Conservation (phyloP, 1,140 invertebrate genomes). For the Lepidurus packardi region DNA sequence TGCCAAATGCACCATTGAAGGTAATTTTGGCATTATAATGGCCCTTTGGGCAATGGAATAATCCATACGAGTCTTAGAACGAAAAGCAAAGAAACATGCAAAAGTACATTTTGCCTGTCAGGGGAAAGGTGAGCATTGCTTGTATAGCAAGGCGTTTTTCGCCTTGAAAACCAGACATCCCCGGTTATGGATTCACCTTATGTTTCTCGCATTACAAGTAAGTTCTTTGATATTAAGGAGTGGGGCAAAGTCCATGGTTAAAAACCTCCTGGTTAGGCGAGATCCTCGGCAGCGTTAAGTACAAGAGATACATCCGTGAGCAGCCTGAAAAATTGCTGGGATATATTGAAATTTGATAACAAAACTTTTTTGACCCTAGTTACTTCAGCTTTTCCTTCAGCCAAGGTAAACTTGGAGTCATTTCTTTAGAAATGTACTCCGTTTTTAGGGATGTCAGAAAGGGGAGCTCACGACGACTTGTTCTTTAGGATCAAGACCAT, state of each 20-base stretch:
- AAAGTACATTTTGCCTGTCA: slow-evolving; percentile 86
- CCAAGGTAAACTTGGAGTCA: slow-evolving; percentile 55
- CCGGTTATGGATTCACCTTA: slow-evolving; percentile 87
- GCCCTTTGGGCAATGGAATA: neutral
- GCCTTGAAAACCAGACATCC: slow-evolving; percentile 79
- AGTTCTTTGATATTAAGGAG: slow-evolving; percentile 35
- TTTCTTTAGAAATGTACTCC: neutral
- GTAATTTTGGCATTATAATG: slow-evolving; percentile 46
- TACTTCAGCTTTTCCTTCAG: slow-evolving; percentile 82
- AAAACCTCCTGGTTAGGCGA: slow-evolving; percentile 52
- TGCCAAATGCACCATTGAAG: slow-evolving; percentile 83
- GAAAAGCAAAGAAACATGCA: slow-evolving; percentile 74
- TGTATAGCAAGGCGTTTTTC: slow-evolving; percentile 80
- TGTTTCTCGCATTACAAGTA: slow-evolving; percentile 85
- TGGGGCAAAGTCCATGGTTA: slow-evolving; percentile 16
- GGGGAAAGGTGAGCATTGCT: slow-evolving; percentile 73
- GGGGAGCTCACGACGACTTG: neutral
- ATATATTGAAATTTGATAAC: slow-evolving; percentile 82
- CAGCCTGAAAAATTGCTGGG: slow-evolving; percentile 84
- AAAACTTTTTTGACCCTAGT: slow-evolving; percentile 83
- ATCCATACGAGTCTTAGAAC: slow-evolving; percentile 50
- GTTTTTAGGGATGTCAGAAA: neutral
- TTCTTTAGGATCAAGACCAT: slow-evolving; percentile 68
- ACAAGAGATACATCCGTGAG: slow-evolving; percentile 75
- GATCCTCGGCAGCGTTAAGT: slow-evolving; percentile 70